These are phyloP conservation scores for Gadus macrocephalus DNA, from an alignment of 2,113 vertebrate genomes.

Conservation along the genomic window DNA sequence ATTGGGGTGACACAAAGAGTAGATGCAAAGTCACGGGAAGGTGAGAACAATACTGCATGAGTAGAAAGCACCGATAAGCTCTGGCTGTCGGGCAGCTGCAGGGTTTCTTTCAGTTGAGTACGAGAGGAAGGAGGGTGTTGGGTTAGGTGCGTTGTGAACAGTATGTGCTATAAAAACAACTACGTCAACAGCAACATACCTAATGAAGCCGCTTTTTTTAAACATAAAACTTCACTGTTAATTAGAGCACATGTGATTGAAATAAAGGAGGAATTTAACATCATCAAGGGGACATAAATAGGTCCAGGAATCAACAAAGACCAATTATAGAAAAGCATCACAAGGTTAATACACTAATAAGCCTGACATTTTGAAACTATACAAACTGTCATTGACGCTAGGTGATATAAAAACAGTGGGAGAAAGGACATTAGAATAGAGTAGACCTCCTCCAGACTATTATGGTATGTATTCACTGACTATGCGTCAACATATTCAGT, in stretches of 20 bases:
- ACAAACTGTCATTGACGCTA: no score
- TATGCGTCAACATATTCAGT: no score
- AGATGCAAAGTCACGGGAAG: constrained; percentile 42
- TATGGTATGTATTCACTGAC: no score
- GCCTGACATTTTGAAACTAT: no score
- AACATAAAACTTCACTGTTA: constrained; percentile 58
- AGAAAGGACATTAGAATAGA: no score
- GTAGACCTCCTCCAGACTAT: no score
- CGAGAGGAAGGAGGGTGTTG: constrained; percentile 38
- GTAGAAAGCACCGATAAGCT: constrained; percentile 55
- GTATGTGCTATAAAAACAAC: constrained; percentile 56
- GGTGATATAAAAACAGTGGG: no score
- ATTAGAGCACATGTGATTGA: constrained; percentile 45
- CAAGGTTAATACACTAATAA: no score
- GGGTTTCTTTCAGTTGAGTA: constrained; percentile 64
- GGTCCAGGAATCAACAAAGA: constrained; percentile 17
- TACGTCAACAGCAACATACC: constrained; percentile 40
- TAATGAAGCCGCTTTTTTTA: constrained; percentile 58
- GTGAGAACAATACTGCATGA: constrained; percentile 7
- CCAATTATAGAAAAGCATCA: constrained; percentile 3
- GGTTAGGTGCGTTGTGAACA: constrained; percentile 54
- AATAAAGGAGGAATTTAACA: constrained; percentile 23
- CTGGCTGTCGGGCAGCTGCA: constrained; percentile 53
- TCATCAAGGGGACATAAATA: not conserved
- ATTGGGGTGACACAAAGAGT: constrained; percentile 38